Evolutionary conservation across 1,140 invertebrate species (phyloP).

Genomic region (Drosophila sulfurigaster): DNA sequence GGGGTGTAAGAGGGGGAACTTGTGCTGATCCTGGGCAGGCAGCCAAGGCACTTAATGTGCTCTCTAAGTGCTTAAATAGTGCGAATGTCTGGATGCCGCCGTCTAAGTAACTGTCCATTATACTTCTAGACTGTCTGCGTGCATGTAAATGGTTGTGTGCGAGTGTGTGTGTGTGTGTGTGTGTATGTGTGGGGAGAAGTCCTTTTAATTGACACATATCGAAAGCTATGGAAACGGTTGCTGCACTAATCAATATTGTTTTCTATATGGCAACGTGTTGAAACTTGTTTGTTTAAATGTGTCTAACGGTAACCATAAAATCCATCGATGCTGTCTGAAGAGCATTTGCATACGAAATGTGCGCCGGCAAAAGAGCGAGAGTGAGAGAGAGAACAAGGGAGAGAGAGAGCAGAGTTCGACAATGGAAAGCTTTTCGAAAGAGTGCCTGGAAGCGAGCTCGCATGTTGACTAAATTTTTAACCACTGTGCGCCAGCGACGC

Average conservation of each 20-base stretch:
- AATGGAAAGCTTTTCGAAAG: conserved; percentile 39
- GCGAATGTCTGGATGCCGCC: conserved; percentile 48
- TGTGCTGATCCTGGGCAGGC: conserved; percentile 39
- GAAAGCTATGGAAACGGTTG: conserved; percentile 1
- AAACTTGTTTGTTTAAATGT: conserved; percentile 1
- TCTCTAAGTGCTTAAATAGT: conserved; percentile 65
- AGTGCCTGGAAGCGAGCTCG: conserved; percentile 46
- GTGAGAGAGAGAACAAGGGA: neutral
- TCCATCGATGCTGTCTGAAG: conserved; percentile 35
- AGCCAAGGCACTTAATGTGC: conserved; percentile 66
- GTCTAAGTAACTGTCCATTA: conserved; percentile 20
- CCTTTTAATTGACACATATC: neutral
- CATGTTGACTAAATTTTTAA: conserved; percentile 28
- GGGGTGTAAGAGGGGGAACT: neutral
- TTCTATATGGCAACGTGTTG: neutral
- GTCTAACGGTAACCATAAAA: conserved; percentile 13
- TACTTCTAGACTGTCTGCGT: no score
- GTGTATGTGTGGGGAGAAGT: neutral
- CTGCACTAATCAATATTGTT: conserved; percentile 8
- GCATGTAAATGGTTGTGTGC: neutral
- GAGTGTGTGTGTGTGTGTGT: neutral
- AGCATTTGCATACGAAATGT: conserved; percentile 46
- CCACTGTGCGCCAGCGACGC: conserved; percentile 53
- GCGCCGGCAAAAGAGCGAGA: conserved; percentile 29
- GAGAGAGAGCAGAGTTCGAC: neutral